phyloP scores from a whole-genome alignment of 2,113 vertebrate genomes.

The Motacilla alba region DNA sequence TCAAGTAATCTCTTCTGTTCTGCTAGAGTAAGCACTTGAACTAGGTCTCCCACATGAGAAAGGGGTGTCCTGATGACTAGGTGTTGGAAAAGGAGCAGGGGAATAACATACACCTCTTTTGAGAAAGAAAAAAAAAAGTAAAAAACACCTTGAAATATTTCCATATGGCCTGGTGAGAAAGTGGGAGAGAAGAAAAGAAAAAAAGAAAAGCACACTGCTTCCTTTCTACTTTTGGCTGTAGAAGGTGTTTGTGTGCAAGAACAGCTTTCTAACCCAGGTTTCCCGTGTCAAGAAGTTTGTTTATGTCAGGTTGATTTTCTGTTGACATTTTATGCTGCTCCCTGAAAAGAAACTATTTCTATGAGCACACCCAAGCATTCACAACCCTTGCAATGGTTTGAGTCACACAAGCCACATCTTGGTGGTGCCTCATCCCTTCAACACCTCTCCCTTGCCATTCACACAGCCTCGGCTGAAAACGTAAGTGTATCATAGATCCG shows the following conservation, averaged over 20 bases:
- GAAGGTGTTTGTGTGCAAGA: background rate
- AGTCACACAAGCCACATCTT: background rate
- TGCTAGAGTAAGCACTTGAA: background rate
- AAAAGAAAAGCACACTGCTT: background rate
- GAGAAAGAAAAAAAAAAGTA: background rate
- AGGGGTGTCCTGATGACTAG: background rate
- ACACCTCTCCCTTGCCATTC: background rate
- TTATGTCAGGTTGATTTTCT: background rate
- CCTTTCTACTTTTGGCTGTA: background rate
- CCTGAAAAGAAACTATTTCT: background rate
- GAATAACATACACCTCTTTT: background rate
- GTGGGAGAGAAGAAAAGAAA: background rate
- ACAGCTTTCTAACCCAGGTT: background rate
- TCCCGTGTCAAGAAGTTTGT: background rate
- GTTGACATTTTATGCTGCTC: background rate
- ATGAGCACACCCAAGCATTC: background rate
- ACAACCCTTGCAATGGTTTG: background rate
- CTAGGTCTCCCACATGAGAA: background rate
- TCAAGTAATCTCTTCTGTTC: background rate
- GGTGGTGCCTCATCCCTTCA: background rate
- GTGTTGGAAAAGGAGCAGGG: background rate
- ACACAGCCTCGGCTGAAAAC: background rate
- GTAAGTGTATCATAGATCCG: rapidly evolving
- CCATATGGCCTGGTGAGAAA: slow-evolving; percentile 6
- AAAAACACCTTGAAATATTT: background rate